Evolutionary conservation across 1,140 invertebrate genomes (phyloP).

Genomic region (Bombus huntii): DNA sequence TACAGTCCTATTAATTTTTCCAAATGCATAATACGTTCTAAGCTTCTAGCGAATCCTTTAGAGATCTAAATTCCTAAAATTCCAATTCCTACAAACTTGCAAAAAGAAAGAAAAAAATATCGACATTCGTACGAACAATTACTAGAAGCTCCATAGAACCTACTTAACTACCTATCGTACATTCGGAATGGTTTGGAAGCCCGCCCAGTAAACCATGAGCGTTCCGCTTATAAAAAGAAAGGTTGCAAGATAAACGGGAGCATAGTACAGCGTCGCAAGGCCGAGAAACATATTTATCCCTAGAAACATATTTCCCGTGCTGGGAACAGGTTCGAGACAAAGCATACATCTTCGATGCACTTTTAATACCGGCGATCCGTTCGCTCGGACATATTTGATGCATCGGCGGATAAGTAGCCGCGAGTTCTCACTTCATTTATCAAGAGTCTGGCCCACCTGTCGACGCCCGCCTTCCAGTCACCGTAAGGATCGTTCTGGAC

Average conservation of each 20-base stretch:
- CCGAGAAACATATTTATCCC: background rate
- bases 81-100: background rate
- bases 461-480: slow-evolving; percentile 62
- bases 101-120: background rate
- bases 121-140: background rate
- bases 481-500: slow-evolving; percentile 34
- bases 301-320: slow-evolving; percentile 3
- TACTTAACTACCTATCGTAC: background rate
- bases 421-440: slow-evolving; percentile 78
- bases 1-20: too few species aligned
- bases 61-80: background rate
- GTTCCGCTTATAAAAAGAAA: background rate
- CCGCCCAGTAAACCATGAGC: background rate
- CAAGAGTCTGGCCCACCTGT: slow-evolving; percentile 71
- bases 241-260: background rate
- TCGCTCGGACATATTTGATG: slow-evolving; percentile 74
- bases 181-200: background rate
- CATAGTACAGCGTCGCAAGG: background rate
- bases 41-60: too few species aligned
- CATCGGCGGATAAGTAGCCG: slow-evolving; percentile 75
- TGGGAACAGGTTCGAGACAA: slow-evolving; percentile 17
- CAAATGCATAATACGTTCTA: too few species aligned
- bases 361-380: slow-evolving; percentile 61
- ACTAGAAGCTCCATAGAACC: background rate
- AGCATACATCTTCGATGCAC: slow-evolving; percentile 47